Percentiles rank a stretch among this genome's conserved stretches.
Conservation (phyloP, 2,797 vertebrate species). For the Anguilla marmorata region DNA sequence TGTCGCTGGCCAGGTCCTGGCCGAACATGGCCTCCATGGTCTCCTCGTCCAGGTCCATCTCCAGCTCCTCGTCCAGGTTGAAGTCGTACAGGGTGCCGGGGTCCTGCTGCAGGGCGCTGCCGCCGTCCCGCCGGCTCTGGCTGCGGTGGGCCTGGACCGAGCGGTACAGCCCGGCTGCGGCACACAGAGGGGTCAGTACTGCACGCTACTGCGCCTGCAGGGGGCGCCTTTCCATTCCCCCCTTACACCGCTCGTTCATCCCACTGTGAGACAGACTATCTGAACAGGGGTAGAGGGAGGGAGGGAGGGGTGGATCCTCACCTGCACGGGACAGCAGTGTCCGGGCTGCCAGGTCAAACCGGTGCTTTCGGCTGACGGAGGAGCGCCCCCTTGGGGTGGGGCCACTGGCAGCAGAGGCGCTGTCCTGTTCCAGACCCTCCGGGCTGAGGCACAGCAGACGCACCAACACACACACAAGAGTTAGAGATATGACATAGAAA, state of each 20-base stretch:
- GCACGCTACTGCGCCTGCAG: background rate
- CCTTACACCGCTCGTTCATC: no score
- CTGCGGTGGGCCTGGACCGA: constrained; percentile 95
- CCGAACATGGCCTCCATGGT: constrained; percentile 99
- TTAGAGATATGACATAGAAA: background rate
- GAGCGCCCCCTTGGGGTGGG: constrained; percentile 81
- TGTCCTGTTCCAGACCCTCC: constrained; percentile 88
- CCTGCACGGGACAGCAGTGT: constrained; percentile 92
- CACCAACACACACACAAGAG: constrained; percentile 3
- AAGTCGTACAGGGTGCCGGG: constrained; percentile 90
- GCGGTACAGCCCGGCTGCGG: constrained; percentile 90
- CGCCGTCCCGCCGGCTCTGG: constrained; percentile 88
- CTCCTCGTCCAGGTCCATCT: constrained; percentile 97
- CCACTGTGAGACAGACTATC: background rate
- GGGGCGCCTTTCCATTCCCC: background rate
- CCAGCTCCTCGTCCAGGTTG: constrained; percentile 95
- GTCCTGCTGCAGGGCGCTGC: constrained; percentile 85
- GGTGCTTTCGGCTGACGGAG: constrained; percentile 85
- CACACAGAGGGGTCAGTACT: constrained; percentile 25
- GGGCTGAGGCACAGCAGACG: constrained; percentile 65
- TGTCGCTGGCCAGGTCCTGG: constrained; percentile 92
- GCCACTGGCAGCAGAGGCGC: constrained; percentile 78
- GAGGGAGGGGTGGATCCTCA: constrained; percentile 57
- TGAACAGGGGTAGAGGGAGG: background rate
- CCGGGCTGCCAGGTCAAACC: constrained; percentile 93